Conservation (phyloP, 1,140 invertebrate species). For the Anthonomus grandis region DNA sequence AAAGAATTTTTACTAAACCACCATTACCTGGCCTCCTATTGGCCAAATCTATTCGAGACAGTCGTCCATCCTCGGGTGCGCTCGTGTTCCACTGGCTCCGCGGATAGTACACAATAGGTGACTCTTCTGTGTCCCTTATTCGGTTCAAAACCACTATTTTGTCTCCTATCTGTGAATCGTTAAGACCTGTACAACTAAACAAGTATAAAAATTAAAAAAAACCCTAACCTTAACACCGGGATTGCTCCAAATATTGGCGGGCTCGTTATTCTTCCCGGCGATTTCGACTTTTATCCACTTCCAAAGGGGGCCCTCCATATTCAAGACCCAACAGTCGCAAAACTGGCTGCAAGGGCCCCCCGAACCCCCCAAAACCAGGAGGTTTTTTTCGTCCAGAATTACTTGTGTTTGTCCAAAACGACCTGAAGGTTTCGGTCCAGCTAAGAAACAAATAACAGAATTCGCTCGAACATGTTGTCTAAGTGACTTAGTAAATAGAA, state of each 20-base stretch:
- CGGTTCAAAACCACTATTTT: conserved; percentile 65
- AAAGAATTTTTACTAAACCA: background rate
- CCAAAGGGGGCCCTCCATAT: conserved; percentile 66
- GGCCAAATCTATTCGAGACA: conserved; percentile 36
- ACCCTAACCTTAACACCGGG: conserved; percentile 77
- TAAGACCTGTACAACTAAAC: background rate
- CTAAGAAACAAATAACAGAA: no score
- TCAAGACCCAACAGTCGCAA: conserved; percentile 63
- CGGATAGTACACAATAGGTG: conserved; percentile 41
- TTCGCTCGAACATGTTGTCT: no score
- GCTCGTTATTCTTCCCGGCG: conserved; percentile 70
- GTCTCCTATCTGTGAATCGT: conserved; percentile 54
- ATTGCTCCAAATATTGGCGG: conserved; percentile 88
- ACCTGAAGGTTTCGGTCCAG: conserved; percentile 64
- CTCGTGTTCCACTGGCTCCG: conserved; percentile 35
- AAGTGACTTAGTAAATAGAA: no score
- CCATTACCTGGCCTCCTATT: conserved; percentile 17
- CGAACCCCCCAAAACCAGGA: conserved; percentile 70
- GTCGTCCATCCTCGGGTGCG: conserved; percentile 31
- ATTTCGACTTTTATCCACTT: conserved; percentile 78
- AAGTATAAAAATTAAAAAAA: conserved; percentile 1
- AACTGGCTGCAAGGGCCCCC: conserved; percentile 57
- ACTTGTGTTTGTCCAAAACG: conserved; percentile 91
- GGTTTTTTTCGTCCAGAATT: conserved; percentile 62
- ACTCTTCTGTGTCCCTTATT: conserved; percentile 50